These are phyloP conservation scores for Columba guinea DNA, from an alignment of 2,797 vertebrate species.

Conservation along the genomic window DNA sequence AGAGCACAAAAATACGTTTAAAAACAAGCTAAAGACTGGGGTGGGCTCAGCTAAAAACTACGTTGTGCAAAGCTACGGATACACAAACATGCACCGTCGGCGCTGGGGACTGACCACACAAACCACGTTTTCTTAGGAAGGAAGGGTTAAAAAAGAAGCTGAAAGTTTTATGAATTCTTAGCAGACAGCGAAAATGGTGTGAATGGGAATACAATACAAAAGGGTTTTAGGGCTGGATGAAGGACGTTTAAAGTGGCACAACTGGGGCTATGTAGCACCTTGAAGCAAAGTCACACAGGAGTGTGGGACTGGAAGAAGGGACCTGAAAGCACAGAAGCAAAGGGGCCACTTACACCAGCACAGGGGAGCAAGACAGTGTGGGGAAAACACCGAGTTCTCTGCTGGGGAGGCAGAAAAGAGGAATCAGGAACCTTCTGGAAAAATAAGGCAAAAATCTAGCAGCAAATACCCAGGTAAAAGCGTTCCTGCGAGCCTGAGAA, in stretches of 20 bases:
- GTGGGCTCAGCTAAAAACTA: not conserved
- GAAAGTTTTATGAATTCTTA: not conserved
- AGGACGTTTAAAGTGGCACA: not conserved
- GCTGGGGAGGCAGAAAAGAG: not conserved
- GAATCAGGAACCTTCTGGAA: not conserved
- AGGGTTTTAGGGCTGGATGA: not conserved
- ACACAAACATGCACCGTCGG: not conserved
- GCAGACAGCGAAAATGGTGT: not conserved
- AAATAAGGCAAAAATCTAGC: not conserved
- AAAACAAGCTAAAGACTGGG: not conserved
- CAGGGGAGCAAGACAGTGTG: not conserved
- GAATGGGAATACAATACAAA: not conserved
- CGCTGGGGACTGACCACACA: not conserved
- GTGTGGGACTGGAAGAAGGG: not conserved
- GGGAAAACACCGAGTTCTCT: not conserved
- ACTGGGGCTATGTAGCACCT: rapidly evolving
- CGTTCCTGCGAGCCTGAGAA: not conserved
- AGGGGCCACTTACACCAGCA: not conserved
- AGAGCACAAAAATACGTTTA: not conserved
- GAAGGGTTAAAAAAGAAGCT: not conserved
- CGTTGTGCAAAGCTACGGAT: rapidly evolving
- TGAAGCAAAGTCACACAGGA: not conserved
- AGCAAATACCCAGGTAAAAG: not conserved
- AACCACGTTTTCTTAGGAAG: not conserved
- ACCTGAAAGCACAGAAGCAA: not conserved